Percentiles rank a stretch among this genome's conserved stretches.
Conservation (phyloP, 2,113 vertebrate species). For the Thinocorus orbignyianus region DNA sequence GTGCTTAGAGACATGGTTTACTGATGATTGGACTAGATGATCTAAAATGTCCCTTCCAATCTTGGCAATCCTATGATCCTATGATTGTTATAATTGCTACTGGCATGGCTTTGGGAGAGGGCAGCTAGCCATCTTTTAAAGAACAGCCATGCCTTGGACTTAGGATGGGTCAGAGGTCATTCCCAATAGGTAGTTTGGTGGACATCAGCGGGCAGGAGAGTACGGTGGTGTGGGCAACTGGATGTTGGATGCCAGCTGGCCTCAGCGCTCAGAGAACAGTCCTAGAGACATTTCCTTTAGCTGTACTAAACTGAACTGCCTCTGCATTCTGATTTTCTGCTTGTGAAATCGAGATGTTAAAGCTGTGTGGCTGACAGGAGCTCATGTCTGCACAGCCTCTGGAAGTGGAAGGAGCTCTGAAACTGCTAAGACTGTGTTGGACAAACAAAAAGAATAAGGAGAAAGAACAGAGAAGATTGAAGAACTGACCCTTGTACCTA, state of each 20-base stretch:
- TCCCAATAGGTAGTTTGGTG: background rate
- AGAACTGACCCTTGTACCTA: background rate
- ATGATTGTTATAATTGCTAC: background rate
- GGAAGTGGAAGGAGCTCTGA: background rate
- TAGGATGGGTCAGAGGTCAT: background rate
- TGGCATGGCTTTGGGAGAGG: background rate
- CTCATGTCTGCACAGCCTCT: background rate
- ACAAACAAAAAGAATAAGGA: background rate
- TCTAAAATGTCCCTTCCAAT: too few species aligned
- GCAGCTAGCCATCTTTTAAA: background rate
- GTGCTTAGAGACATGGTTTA: too few species aligned
- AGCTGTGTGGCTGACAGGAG: background rate
- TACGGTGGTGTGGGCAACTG: fast-evolving
- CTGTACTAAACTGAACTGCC: background rate
- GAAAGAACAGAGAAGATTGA: background rate
- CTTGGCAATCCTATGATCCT: too few species aligned
- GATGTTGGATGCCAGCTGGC: background rate
- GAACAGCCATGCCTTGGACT: background rate
- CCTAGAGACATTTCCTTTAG: background rate
- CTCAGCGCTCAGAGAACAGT: background rate
- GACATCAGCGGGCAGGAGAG: background rate
- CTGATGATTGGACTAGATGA: too few species aligned
- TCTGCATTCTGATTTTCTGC: background rate
- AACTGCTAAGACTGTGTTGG: background rate
- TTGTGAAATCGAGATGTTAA: background rate